Percentiles rank a stretch among this genome's conserved stretches.
Evolutionary conservation across 2,113 vertebrate species (phyloP).

Genomic region (Tachuris rubrigastra): DNA sequence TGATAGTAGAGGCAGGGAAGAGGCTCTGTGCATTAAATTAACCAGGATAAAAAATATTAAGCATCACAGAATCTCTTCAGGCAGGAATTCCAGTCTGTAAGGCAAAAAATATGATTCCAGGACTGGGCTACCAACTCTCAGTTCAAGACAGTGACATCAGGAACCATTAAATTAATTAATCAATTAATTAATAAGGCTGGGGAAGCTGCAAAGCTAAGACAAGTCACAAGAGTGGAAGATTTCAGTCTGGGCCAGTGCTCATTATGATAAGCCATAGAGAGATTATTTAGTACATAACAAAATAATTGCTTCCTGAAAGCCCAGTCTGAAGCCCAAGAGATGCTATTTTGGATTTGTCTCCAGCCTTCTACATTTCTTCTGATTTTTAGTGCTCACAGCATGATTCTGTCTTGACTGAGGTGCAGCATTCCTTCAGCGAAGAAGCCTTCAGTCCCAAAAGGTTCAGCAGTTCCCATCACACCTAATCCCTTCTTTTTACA

Average conservation of each 20-base stretch:
- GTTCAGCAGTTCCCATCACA: not conserved
- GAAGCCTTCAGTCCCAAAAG: not conserved
- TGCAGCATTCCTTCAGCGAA: not conserved
- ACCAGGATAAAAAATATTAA: not conserved
- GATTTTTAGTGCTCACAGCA: not conserved
- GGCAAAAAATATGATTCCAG: not conserved
- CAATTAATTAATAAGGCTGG: not conserved
- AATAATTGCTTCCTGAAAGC: not conserved
- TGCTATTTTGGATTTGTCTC: not conserved
- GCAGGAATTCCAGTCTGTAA: not conserved
- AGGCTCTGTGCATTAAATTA: not conserved
- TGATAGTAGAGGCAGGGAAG: not conserved
- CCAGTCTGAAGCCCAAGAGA: not conserved
- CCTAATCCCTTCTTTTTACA: not conserved
- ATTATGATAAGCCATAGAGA: not conserved
- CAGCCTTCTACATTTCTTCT: not conserved
- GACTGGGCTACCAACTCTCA: not conserved
- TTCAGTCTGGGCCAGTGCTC: not conserved
- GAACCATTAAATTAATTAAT: not conserved
- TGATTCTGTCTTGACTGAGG: not conserved
- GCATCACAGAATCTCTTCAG: not conserved
- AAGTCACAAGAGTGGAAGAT: not conserved
- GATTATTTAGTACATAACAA: not conserved
- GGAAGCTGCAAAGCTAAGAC: not conserved
- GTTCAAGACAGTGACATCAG: not conserved